A percentile compares a stretch with the other conserved stretches of the same genome.
Evolutionary conservation across 1,140 invertebrate species (phyloP).

Genomic region (Phenacoccus solenopsis): DNA sequence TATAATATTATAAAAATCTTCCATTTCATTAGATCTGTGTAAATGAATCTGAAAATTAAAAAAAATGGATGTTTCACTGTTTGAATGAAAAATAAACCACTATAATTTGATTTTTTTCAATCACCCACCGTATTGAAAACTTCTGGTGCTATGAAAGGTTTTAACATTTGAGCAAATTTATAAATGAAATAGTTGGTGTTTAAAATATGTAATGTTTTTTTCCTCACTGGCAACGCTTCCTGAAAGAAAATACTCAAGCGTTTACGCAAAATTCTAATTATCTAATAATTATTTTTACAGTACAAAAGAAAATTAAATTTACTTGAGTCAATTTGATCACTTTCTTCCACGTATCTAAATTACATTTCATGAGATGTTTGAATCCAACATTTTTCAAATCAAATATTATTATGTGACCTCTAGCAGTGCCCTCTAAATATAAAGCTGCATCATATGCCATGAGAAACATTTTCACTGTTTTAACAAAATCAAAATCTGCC

Average conservation of each 20-base stretch:
- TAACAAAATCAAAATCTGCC: constrained; percentile 1
- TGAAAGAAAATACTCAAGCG: too few species aligned
- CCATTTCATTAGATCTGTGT: constrained; percentile 41
- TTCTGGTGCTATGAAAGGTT: neutral
- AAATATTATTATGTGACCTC: constrained; percentile 5
- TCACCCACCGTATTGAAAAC: neutral
- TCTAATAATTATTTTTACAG: neutral
- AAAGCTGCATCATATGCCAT: constrained; percentile 1
- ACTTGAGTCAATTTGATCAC: constrained; percentile 1
- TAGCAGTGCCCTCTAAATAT: neutral
- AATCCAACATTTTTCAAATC: constrained; percentile 4
- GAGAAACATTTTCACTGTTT: neutral
- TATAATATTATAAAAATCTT: constrained; percentile 43
- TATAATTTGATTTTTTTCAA: neutral
- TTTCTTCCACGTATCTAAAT: constrained; percentile 7
- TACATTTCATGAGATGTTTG: constrained; percentile 9
- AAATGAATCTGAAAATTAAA: constrained; percentile 38
- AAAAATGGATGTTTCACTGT: neutral
- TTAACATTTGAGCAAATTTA: constrained; percentile 8
- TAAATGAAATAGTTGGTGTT: constrained; percentile 10
- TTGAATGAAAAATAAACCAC: neutral
- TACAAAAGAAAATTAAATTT: neutral
- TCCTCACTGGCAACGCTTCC: constrained; percentile 1
- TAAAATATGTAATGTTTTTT: constrained; percentile 3
- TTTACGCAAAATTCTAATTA: neutral